Evolutionary conservation across 1,140 invertebrate genomes (phyloP).

Genomic region (Halesus radiatus): DNA sequence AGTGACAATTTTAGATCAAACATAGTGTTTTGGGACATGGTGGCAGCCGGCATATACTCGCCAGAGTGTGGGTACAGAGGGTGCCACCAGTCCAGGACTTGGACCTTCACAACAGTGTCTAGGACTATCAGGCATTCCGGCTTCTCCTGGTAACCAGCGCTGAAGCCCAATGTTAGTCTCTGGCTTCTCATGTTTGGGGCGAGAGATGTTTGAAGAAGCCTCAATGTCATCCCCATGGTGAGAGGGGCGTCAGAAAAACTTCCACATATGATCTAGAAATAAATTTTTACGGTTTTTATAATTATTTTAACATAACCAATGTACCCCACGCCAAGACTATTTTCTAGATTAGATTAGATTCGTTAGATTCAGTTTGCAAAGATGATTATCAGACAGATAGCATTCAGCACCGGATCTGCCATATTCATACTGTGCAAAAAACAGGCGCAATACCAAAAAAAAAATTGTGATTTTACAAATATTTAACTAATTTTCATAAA

Average conservation of each 20-base stretch:
- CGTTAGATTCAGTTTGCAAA: too few species aligned
- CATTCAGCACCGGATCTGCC: too few species aligned
- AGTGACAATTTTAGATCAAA: too few species aligned
- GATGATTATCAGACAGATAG: too few species aligned
- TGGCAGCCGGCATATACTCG: slow-evolving; percentile 36
- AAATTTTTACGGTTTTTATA: too few species aligned
- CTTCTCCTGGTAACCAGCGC: slow-evolving; percentile 23
- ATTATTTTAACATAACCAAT: too few species aligned
- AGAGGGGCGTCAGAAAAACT: slow-evolving; percentile 46
- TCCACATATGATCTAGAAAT: slow-evolving; percentile 46
- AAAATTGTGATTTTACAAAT: too few species aligned
- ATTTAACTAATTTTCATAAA: too few species aligned
- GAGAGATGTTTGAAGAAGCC: slow-evolving; percentile 46
- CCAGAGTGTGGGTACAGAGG: slow-evolving; percentile 47
- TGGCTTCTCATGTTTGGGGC: slow-evolving; percentile 47
- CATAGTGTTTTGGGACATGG: not conserved
- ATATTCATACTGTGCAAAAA: too few species aligned
- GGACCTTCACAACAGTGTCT: slow-evolving; percentile 48
- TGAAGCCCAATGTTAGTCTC: slow-evolving; percentile 48
- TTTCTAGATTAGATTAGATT: too few species aligned
- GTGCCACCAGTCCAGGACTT: slow-evolving; percentile 54
- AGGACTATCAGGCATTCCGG: slow-evolving; percentile 44
- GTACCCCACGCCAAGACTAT: too few species aligned
- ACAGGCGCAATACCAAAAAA: too few species aligned
- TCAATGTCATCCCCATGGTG: slow-evolving; percentile 48